Evolutionary conservation across 2,113 vertebrate species (phyloP), one percentile per base, ranked within the genome.

Genomic region (Patagioenas fasciata): DNA sequence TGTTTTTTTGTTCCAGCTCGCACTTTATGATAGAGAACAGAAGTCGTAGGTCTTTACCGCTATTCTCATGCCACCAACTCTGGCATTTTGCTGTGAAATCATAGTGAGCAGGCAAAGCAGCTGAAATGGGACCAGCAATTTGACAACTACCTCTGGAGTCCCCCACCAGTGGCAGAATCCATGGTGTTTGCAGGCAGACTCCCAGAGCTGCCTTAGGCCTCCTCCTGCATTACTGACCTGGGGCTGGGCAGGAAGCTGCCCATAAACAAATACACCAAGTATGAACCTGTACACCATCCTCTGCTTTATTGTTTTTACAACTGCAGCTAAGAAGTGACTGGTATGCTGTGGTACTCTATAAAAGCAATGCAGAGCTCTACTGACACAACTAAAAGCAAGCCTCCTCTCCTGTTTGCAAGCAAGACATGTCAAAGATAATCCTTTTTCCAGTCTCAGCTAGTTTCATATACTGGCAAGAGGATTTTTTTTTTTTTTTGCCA

Each of bases 161-260:
- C 19, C 10, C 13, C 36, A 16, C 8, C 29, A 31, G 28, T 40
- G n/a, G 16, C 28, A 47, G 58, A 53, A 54, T 24, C 29, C 13
- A 23, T 20, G 10, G 0, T 0, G 15, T 26, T 56, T 53, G 50
- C 74, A 74, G 48, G 36, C 18, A 31, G 53, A 29, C 14, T 66
- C 38, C 28, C 18, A 29, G 40, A 47, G 50, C 61, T 0, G 0
- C 36, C 29, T 16, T 31, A 31, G 11, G 29, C 3, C n/a, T 70
- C 9, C 42, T 69, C 26, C 44, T 48, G 40, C 34, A 60, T 28
- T 48, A 40, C 64, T 61, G 29, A 40, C 64, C 51, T 65, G 69
- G 32, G 21, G 28, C 15, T 44, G 19, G 42, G 57, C 17, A 69
- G 29, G 53, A 26, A 40, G 24, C 60, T 78, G n/a, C 50, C 25